These are phyloP conservation scores for Eriosoma lanigerum DNA, from an alignment of 1,140 invertebrate species.

Conservation along the genomic window DNA sequence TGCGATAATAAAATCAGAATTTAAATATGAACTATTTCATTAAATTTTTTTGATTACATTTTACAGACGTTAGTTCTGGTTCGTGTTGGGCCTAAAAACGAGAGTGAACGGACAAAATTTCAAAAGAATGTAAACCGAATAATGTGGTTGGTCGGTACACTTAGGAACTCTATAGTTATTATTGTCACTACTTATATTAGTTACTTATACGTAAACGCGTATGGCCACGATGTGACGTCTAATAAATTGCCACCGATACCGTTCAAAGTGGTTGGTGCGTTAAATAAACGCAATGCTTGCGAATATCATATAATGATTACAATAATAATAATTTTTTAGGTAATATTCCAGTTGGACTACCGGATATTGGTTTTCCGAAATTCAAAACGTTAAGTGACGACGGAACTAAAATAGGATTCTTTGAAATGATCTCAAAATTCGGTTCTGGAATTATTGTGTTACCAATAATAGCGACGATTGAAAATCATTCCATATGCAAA, in stretches of 20 bases:
- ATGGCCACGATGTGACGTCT: conserved; percentile 44
- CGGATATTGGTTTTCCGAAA: conserved; percentile 66
- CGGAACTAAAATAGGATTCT: conserved; percentile 59
- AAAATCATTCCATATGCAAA: conserved; percentile 83
- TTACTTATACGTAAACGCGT: conserved; percentile 59
- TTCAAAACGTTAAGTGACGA: conserved; percentile 64
- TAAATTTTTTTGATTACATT: not conserved
- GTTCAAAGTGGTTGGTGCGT: conserved; percentile 35
- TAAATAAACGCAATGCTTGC: not conserved
- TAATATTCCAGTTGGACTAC: conserved; percentile 70
- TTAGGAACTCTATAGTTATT: conserved; percentile 62
- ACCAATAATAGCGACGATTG: conserved; percentile 78
- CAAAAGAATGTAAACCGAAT: conserved; percentile 61
- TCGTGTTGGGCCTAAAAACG: conserved; percentile 62
- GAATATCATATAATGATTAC: too few relatives aligned
- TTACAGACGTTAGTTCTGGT: conserved; percentile 61
- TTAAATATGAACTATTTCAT: not conserved
- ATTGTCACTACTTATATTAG: conserved; percentile 65
- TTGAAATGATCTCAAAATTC: conserved; percentile 71
- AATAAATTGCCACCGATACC: conserved; percentile 10
- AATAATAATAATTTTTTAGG: conserved; percentile 57
- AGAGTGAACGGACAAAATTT: conserved; percentile 59
- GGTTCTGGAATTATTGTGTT: conserved; percentile 76
- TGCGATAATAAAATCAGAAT: not conserved
- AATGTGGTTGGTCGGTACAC: conserved; percentile 61